Evolutionary conservation across 2,113 vertebrate species (phyloP), one percentile per base, ranked within the genome.

Genomic region (Heptranchias perlo): DNA sequence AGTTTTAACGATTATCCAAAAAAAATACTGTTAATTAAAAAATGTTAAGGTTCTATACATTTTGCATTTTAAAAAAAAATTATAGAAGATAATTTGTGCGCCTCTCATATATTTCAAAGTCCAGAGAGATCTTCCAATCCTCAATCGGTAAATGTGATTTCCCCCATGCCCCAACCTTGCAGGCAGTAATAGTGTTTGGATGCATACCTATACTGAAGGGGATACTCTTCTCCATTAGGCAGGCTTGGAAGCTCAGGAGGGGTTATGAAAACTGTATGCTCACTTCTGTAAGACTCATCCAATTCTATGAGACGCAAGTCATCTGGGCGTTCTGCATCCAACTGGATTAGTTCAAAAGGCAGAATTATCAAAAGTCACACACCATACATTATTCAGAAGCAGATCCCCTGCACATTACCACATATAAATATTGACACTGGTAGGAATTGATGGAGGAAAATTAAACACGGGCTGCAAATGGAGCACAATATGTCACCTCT

Each of bases 261-360:
- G 54, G 99, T 99, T 97, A 99, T 98, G 96, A 99, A 99, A 96
- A 99, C 99, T 0, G 99, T 99, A 97, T 99, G 99, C 97, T 99
- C 99, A 28, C 99, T 99, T 97, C 97, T 98, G 97, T 99, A 98
- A 21, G 99, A 99, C 96, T 99, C 99, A 96, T 99, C 99, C 97
- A 99, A 97, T 96, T 99, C 99, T 94, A 99, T 99, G 65, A 99
- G 98, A 78, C 98, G 98, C 6, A 97, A 97, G 96, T 99, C 99
- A 96, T 99, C 98, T 21, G 96, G 98, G 96, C 97, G 98, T 95
- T 99, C 99, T 62, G 96, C 97, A 97, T 99, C 99, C 96, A 99
- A 98, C 99, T 99, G 97, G 96, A 62, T 96, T 91, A 67, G 52
- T 47, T 62, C 25, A 96, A 95, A 89, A 73, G 78, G 13, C 31